phyloP scores from a whole-genome alignment of 2,797 vertebrate species.

The Gallinago solitaria region DNA sequence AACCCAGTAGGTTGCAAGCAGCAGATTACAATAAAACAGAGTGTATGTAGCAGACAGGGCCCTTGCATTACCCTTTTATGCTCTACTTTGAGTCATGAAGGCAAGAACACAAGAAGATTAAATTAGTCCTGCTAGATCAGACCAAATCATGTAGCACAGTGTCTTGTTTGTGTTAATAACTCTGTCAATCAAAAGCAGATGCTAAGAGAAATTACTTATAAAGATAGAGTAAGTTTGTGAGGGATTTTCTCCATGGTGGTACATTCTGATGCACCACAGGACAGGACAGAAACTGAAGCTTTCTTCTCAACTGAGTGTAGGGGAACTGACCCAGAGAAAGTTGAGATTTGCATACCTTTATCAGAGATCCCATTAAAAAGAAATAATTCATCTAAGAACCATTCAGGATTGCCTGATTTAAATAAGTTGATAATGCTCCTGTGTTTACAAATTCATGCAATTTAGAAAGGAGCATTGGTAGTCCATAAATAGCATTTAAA shows the following conservation, averaged over 20 bases:
- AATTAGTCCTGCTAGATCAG: background rate
- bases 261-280: background rate
- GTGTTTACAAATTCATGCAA: background rate
- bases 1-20: background rate
- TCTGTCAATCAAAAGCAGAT: background rate
- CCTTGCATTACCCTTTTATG: background rate
- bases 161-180: background rate
- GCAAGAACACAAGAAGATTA: background rate
- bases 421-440: background rate
- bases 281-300: background rate
- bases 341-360: background rate
- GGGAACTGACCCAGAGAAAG: background rate
- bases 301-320: background rate
- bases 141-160: background rate
- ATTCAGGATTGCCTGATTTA: background rate
- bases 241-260: background rate
- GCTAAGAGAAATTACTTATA: background rate
- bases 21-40: background rate
- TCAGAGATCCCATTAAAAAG: background rate
- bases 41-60: background rate
- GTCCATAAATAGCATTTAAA: background rate
- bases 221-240: background rate
- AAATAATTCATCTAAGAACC: background rate
- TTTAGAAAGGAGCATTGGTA: background rate
- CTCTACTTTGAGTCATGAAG: background rate